phyloP scores from a whole-genome alignment of 2,888 invertebrate genomes.

The Acrocera orbiculus region DNA sequence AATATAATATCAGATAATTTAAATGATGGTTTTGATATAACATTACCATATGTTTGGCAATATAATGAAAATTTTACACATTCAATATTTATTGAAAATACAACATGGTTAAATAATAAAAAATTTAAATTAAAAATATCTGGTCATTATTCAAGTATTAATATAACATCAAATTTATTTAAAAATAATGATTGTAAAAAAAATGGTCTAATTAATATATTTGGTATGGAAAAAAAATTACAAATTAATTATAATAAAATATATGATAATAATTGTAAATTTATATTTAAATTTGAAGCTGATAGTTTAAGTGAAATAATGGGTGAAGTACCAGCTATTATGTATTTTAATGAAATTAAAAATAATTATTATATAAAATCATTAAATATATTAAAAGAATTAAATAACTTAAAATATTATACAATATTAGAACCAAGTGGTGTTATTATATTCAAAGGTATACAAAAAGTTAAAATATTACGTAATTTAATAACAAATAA shows the following conservation, averaged over 20 bases:
- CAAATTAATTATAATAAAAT: slow-evolving; percentile 65
- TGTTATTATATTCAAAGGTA: slow-evolving; percentile 80
- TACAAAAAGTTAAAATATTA: slow-evolving; percentile 82
- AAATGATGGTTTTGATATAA: slow-evolving; percentile 72
- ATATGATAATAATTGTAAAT: slow-evolving; percentile 59
- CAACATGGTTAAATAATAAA: slow-evolving; percentile 70
- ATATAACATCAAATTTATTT: slow-evolving; percentile 71
- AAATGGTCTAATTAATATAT: slow-evolving; percentile 56
- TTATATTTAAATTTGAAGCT: slow-evolving; percentile 71
- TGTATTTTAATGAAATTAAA: slow-evolving; percentile 60
- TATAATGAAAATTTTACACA: slow-evolving; percentile 91
- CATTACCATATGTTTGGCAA: slow-evolving; percentile 87
- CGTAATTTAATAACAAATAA: slow-evolving; percentile 78
- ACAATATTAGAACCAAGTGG: slow-evolving; percentile 45
- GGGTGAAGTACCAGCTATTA: slow-evolving; percentile 63
- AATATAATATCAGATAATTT: slow-evolving; percentile 71
- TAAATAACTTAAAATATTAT: slow-evolving; percentile 19
- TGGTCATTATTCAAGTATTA: slow-evolving; percentile 84
- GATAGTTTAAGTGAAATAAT: slow-evolving; percentile 88
- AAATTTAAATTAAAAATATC: slow-evolving; percentile 72
- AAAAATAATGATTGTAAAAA: slow-evolving; percentile 69
- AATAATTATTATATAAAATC: slow-evolving; percentile 43
- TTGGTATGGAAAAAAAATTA: slow-evolving; percentile 95
- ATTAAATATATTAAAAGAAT: slow-evolving; percentile 15
- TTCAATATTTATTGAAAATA: slow-evolving; percentile 70